A percentile compares a stretch with the other conserved stretches of the same genome.
Evolutionary conservation across 2,797 vertebrate genomes (phyloP).

Genomic region (Acanthopagrus latus): DNA sequence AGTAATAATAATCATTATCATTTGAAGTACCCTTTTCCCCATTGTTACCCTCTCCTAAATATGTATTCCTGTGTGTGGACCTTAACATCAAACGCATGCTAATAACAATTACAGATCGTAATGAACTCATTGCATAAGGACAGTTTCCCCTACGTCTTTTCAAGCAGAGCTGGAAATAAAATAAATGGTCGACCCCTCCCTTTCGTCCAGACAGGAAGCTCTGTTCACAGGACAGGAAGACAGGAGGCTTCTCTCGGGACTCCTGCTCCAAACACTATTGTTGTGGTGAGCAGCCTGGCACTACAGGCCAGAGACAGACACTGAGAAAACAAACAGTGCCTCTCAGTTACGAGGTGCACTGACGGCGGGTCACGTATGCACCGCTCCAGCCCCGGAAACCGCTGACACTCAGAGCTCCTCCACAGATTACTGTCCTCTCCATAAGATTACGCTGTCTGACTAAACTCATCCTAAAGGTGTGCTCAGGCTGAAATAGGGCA

Average conservation of each 20-base stretch:
- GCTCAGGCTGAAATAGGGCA: background rate
- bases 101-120: conserved; percentile 82
- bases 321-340: conserved; percentile 85
- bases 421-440: conserved; percentile 26
- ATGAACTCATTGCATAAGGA: conserved; percentile 73
- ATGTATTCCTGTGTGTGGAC: conserved; percentile 62
- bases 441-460: conserved; percentile 1
- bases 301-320: conserved; percentile 81
- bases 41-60: conserved; percentile 81
- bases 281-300: conserved; percentile 86
- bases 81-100: conserved; percentile 86
- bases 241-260: conserved; percentile 87
- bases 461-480: background rate
- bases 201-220: conserved; percentile 84
- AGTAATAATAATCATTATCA: conserved; percentile 83
- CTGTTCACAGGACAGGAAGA: conserved; percentile 87
- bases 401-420: conserved; percentile 24
- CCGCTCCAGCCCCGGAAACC: conserved; percentile 34
- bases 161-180: conserved; percentile 83
- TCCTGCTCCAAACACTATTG: conserved; percentile 89
- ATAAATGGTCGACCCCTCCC: conserved; percentile 81
- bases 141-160: conserved; percentile 85
- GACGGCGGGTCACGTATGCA: conserved; percentile 84
- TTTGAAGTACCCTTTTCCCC: conserved; percentile 82
- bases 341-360: conserved; percentile 69